Evolutionary conservation across 2,113 vertebrate species (phyloP).

Genomic region (Saguinus midas): DNA sequence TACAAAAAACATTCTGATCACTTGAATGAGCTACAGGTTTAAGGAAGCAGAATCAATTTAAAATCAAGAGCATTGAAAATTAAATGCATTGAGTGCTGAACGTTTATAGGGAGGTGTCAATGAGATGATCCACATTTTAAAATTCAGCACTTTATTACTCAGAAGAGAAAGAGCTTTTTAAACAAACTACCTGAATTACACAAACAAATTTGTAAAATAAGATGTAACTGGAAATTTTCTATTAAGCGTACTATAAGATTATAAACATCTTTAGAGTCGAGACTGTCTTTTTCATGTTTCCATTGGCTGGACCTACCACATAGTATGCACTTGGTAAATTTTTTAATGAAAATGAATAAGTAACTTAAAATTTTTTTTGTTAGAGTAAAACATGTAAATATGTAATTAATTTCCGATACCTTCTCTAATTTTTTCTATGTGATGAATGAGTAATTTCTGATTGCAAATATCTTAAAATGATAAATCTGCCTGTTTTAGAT

Average conservation of each 20-base stretch:
- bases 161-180: background rate
- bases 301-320: background rate
- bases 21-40: background rate
- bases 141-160: background rate
- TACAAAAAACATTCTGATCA: background rate
- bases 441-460: background rate
- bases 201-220: background rate
- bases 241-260: background rate
- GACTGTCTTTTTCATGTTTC: background rate
- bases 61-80: background rate
- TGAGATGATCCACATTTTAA: background rate
- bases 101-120: background rate
- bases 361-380: background rate
- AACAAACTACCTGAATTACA: background rate
- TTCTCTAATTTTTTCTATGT: background rate
- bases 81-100: background rate
- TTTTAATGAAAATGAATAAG: background rate
- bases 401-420: background rate
- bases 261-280: background rate
- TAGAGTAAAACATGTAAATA: background rate
- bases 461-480: background rate
- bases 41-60: background rate
- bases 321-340: background rate
- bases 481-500: background rate
- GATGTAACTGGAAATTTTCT: background rate